phyloP scores from a whole-genome alignment of 2,888 invertebrate species.

The Troides aeacus region DNA sequence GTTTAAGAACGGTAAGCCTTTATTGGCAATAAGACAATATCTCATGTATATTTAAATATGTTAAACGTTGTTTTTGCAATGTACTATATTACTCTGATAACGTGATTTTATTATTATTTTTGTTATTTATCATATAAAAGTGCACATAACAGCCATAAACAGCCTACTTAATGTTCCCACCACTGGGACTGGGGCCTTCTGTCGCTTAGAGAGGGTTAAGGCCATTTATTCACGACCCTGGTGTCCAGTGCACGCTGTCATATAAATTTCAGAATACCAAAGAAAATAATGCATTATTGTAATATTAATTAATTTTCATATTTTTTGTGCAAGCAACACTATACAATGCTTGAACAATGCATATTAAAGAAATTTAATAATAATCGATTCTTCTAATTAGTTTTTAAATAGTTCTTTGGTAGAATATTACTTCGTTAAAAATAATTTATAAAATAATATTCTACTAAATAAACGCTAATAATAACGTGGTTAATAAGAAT shows the following conservation, averaged over 20 bases:
- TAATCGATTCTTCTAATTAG: neutral
- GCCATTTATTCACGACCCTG: no score
- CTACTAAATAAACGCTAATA: neutral
- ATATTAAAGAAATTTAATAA: neutral
- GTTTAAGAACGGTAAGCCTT: no score
- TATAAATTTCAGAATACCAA: slow-evolving; percentile 14
- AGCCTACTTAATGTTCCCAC: no score
- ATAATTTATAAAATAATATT: neutral
- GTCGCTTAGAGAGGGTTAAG: no score
- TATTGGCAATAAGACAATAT: no score
- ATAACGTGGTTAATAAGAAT: neutral
- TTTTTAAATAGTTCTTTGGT: neutral
- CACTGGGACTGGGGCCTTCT: no score
- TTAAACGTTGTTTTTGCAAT: no score
- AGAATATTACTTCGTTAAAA: neutral
- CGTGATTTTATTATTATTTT: no score
- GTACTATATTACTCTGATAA: no score
- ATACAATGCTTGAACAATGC: slow-evolving; percentile 19
- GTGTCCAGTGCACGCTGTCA: neutral
- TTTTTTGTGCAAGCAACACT: slow-evolving; percentile 25
- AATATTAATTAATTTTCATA: neutral
- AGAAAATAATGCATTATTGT: slow-evolving; percentile 8
- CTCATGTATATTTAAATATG: no score
- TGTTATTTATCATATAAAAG: no score
- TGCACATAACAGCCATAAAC: no score